phyloP scores from a whole-genome alignment of 2,888 invertebrate genomes.

The Chymomyza caudatula region DNA sequence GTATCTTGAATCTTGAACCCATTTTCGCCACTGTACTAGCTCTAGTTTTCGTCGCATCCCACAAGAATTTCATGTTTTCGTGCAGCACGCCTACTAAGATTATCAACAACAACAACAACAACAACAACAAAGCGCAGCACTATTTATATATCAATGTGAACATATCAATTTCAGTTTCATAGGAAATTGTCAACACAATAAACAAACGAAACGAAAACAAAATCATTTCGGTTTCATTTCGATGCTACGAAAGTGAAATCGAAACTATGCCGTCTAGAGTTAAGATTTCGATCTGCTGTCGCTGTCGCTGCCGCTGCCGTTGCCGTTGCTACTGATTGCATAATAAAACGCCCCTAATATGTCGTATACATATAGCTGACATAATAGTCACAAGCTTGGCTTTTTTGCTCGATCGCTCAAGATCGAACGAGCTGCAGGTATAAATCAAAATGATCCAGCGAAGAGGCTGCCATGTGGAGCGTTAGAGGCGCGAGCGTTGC shows the following conservation, averaged over 20 bases:
- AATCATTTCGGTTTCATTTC: background rate
- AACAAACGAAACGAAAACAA: conserved; percentile 3
- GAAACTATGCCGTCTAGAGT: background rate
- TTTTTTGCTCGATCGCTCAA: background rate
- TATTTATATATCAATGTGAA: conserved; percentile 51
- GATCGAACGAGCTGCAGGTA: background rate
- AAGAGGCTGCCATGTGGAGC: conserved; percentile 14
- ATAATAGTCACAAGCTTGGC: background rate
- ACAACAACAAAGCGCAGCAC: background rate
- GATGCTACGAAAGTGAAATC: conserved; percentile 59
- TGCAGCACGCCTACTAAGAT: background rate
- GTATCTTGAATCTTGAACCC: background rate
- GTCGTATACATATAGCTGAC: background rate
- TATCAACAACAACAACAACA: background rate
- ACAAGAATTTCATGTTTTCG: background rate
- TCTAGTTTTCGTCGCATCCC: no score
- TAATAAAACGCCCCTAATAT: conserved; percentile 65
- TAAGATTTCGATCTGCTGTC: conserved; percentile 20
- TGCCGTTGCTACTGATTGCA: conserved; percentile 69
- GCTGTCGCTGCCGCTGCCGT: background rate
- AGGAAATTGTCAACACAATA: conserved; percentile 51
- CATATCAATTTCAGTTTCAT: conserved; percentile 62
- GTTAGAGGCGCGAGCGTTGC: conserved; percentile 49
- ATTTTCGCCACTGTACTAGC: background rate
- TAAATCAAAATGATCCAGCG: conserved; percentile 8